These are phyloP conservation scores for Zapus hudsonius DNA, from an alignment of 2,113 vertebrate genomes.

Conservation along the genomic window DNA sequence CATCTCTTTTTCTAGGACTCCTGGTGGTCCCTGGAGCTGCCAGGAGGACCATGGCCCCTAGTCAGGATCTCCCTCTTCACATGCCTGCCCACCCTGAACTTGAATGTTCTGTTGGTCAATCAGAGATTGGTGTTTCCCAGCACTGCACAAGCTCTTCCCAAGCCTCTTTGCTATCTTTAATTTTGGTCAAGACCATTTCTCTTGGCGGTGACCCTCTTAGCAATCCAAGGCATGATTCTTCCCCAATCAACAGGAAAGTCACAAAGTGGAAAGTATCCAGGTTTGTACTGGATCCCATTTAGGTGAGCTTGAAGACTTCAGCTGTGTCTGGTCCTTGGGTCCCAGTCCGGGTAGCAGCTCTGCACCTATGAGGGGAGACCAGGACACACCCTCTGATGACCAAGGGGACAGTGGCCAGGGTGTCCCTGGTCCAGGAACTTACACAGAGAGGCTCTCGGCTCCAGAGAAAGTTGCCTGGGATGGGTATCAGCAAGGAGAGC, in stretches of 20 bases:
- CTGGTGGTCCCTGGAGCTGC: background rate
- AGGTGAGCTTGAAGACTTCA: background rate
- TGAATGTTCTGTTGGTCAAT: background rate
- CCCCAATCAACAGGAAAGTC: background rate
- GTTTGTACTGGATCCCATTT: background rate
- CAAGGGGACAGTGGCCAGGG: background rate
- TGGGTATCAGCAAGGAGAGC: slow-evolving; percentile 79
- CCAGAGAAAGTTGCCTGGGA: slow-evolving; percentile 73
- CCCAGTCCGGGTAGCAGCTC: background rate
- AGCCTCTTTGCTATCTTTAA: background rate
- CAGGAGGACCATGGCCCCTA: background rate
- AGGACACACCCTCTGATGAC: background rate
- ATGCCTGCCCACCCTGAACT: background rate
- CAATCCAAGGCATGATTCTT: background rate
- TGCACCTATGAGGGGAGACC: accelerated
- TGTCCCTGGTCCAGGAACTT: background rate
- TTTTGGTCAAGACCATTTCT: slow-evolving; percentile 41
- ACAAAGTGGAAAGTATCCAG: background rate
- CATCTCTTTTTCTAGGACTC: background rate
- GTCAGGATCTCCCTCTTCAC: background rate
- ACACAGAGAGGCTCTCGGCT: slow-evolving; percentile 58
- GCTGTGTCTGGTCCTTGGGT: accelerated
- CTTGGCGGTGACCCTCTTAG: background rate
- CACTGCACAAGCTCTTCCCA: slow-evolving; percentile 26
- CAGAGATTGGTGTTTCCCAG: background rate